Evolutionary conservation across 2,888 invertebrate genomes (phyloP).

Genomic region (Lasioglossum leucozonium): DNA sequence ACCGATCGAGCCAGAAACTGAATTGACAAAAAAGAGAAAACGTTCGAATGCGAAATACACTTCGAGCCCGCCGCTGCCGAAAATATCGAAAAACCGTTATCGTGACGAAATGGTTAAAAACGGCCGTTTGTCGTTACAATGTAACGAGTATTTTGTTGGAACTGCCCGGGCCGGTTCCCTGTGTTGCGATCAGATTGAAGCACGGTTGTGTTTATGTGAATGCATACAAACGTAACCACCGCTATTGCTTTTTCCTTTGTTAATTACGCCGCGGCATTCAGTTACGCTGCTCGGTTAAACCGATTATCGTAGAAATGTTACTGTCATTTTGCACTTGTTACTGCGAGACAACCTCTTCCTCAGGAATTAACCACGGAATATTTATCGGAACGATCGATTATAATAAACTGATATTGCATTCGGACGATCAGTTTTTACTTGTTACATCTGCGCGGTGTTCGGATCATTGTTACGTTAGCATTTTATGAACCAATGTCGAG

Average conservation of each 20-base stretch:
- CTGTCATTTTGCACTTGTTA: slow-evolving; percentile 50
- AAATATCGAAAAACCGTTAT: slow-evolving; percentile 65
- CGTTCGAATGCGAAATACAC: slow-evolving; percentile 46
- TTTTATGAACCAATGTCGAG: not conserved
- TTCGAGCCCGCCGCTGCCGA: slow-evolving; percentile 33
- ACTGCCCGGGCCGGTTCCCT: slow-evolving; percentile 18
- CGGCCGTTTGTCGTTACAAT: slow-evolving; percentile 61
- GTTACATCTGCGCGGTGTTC: not conserved
- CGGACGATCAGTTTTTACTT: not conserved
- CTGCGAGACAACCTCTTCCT: slow-evolving; percentile 28
- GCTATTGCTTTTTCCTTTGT: slow-evolving; percentile 64
- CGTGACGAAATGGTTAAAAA: slow-evolving; percentile 63
- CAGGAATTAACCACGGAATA: slow-evolving; percentile 48
- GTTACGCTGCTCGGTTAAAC: slow-evolving; percentile 54
- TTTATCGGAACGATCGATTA: slow-evolving; percentile 5
- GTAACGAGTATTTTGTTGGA: slow-evolving; percentile 62
- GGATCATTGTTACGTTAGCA: not conserved
- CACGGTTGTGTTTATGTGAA: slow-evolving; percentile 53
- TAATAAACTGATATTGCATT: not conserved
- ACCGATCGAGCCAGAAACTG: slow-evolving; percentile 20
- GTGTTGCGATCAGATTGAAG: slow-evolving; percentile 62
- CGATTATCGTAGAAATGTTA: slow-evolving; percentile 60
- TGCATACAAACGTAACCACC: slow-evolving; percentile 50
- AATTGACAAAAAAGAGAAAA: slow-evolving; percentile 28
- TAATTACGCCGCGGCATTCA: slow-evolving; percentile 55